Evolutionary conservation across 2,113 vertebrate genomes (phyloP), one percentile per base, ranked within the genome.

Genomic region (Papio anubis): DNA sequence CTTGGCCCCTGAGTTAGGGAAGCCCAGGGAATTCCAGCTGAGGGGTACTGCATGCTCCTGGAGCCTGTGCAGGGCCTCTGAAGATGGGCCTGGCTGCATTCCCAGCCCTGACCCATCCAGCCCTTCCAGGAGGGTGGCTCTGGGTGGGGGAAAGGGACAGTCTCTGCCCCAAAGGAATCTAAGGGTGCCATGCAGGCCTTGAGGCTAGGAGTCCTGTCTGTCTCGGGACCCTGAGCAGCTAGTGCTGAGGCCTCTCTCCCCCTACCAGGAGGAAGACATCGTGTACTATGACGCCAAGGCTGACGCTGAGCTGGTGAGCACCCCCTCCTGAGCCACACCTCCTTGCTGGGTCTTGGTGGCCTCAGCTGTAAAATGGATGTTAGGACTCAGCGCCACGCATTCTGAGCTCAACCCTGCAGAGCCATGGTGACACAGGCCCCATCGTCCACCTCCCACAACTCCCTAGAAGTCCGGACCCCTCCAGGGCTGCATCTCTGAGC

Each of bases 201-300:
- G 25, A 32, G n/a, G 30, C 5, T 3, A 25, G 79, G 73, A 43
- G 14, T 25, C 76, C n/a, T 14, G 43, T 30, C 59, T 59, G 21
- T 17, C 10, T 61, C 85, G 76, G 30, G 45, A 4, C 45, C 82
- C 32, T 27, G 50, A 73, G 43, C 90, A 52, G 1, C n/a, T 57
- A 85, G 8, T 45, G 12, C 57, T 88, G 45, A 94, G 35, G 59
- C 55, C 40, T 80, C 76, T 98, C 59, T 98, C 98, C 96, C 86
- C 72, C 92, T 72, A 97, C 97, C 99, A 99, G 99, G 99, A 99
- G 98, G 99, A 99, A 98, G 99, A 99, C 98, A 99, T 99, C 90
- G 98, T 99, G 98, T 99, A 99, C 98, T 99, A 99, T 5, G 99
- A 99, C 92, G 99, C 99, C 98, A 99, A 99, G 98, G 99, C 99